Evolutionary conservation across 37 sponge, comb jelly and placozoan genomes (phyloP), one percentile per base, ranked within the genome.

Genomic region (Agelas oroides): DNA sequence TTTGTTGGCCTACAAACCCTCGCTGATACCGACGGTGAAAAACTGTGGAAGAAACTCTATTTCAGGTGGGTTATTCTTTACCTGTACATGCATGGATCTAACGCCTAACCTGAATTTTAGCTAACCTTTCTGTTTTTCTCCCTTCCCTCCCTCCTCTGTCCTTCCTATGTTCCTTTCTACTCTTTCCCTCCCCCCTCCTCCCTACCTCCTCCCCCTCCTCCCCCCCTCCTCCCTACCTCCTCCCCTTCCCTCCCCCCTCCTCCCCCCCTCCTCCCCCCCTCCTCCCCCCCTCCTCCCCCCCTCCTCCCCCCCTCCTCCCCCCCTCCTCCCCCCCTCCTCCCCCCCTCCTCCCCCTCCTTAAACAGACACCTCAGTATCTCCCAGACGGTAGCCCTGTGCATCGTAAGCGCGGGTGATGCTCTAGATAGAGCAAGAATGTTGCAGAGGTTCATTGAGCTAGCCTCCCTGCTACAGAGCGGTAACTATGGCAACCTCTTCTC

Each of bases 11-110:
- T 93, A 13, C 84, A 93, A 58, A 81, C 77, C 0, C 71, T 93
- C 32, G 94, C 84, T 12, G 81, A 82, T 23, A 46, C 86, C 0
- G 86, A 81, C 17, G 94, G 94, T 28, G 83, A 86, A 32, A 77
- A 77, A 28, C 87, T 93, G 31, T 93, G 94, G 94, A 89, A 93
- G 71, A 89, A 89, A 53, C 86, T 93, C 20, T 89, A 76, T 68
- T 46, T 28, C 28, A 89, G 94, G 94, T 93, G 41, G 65, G 75
- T 60, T 32, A 53, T n/a, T n/a, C n/a, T n/a, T n/a, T 37, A 33
- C 34, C 33, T 17, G 27, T 17, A 28, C 8, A 62, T 62, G n/a
- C n/a, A 14, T 28, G 8, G 8, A 62, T 62, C 6, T 62, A 62
- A 6, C n/a, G n/a, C n/a, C n/a, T n/a, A n/a, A n/a, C n/a, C n/a